phyloP scores from a whole-genome alignment of 1,140 invertebrate genomes.

The Aphis craccivora region DNA sequence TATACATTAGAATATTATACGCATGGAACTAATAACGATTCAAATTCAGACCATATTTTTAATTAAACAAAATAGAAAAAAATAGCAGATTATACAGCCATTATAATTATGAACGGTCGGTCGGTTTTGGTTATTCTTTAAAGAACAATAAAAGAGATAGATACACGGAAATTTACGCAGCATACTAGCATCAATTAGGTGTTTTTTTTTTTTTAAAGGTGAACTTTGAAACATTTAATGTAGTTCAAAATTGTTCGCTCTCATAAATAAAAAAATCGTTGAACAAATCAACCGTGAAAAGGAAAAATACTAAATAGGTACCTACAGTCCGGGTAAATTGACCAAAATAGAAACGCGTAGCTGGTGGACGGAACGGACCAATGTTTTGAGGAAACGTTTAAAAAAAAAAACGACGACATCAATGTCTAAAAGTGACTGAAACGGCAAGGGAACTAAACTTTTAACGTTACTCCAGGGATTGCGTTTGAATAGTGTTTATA shows the following conservation, averaged over 20 bases:
- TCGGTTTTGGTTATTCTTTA: background rate
- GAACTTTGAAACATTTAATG: background rate
- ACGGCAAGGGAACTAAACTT: background rate
- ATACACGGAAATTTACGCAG: background rate
- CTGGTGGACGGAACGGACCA: background rate
- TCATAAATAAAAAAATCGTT: background rate
- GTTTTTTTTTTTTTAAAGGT: background rate
- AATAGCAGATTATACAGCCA: background rate
- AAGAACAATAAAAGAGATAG: background rate
- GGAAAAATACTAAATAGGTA: background rate
- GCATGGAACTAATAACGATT: background rate
- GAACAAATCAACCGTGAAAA: background rate
- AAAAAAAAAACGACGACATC: background rate
- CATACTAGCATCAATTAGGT: background rate
- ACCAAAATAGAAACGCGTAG: background rate
- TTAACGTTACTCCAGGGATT: background rate
- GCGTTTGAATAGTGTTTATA: constrained; percentile 40
- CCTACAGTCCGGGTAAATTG: background rate
- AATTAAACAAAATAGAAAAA: constrained; percentile 28
- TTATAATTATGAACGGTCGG: background rate
- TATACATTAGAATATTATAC: background rate
- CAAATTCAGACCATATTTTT: background rate
- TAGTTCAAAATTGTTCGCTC: background rate
- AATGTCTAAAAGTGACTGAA: constrained; percentile 3
- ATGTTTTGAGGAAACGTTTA: background rate